Percentiles rank a stretch among this genome's conserved stretches.
phyloP scores from a whole-genome alignment of 2,113 vertebrate species.

The Engraulis encrasicolus region DNA sequence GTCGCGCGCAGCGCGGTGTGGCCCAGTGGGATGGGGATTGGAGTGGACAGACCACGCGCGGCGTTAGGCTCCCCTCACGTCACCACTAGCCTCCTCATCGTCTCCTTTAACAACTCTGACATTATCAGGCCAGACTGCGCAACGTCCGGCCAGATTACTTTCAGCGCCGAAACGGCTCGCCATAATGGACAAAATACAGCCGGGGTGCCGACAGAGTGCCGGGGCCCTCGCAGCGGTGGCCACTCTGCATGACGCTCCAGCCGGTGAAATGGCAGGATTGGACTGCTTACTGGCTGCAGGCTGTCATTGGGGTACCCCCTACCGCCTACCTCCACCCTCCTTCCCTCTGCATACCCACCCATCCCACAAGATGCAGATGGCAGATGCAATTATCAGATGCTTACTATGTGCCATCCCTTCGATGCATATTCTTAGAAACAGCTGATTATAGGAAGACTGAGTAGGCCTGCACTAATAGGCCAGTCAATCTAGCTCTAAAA shows the following conservation, averaged over 20 bases:
- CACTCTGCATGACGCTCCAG: slow-evolving; percentile 23
- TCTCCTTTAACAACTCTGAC: slow-evolving; percentile 76
- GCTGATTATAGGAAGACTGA: neutral
- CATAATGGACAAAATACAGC: slow-evolving; percentile 83
- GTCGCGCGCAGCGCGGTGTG: slow-evolving; percentile 20
- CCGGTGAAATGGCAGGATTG: slow-evolving; percentile 28
- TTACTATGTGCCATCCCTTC: neutral
- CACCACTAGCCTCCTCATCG: slow-evolving; percentile 67
- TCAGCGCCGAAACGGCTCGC: slow-evolving; percentile 80
- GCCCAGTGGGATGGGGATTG: slow-evolving; percentile 64
- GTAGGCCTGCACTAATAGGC: neutral
- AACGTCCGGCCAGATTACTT: slow-evolving; percentile 85
- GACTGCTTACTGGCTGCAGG: slow-evolving; percentile 35
- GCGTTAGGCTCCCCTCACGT: slow-evolving; percentile 64
- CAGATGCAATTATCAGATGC: no score
- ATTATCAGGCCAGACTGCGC: slow-evolving; percentile 85
- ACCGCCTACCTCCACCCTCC: neutral
- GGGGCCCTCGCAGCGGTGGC: slow-evolving; percentile 19
- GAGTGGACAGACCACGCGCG: slow-evolving; percentile 69
- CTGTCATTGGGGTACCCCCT: neutral
- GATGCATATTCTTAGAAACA: neutral
- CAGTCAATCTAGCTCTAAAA: no score
- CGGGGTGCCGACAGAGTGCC: slow-evolving; percentile 53
- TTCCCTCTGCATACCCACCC: neutral
- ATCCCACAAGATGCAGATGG: slow-evolving; percentile 6